Evolutionary conservation across 2,797 vertebrate species (phyloP).

Genomic region (Enteromius unitaeniatus): DNA sequence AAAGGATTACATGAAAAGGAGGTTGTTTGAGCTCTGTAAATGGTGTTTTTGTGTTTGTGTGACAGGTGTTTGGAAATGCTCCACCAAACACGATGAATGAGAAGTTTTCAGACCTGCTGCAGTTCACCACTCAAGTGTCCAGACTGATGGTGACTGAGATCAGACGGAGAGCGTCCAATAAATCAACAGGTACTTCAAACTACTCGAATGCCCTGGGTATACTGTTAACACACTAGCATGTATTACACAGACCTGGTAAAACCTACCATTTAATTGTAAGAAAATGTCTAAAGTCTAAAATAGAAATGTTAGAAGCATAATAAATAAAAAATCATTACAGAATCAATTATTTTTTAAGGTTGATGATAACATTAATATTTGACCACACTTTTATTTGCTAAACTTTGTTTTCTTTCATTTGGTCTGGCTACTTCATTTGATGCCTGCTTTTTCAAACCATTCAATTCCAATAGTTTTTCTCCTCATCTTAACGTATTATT

Average conservation of each 20-base stretch:
- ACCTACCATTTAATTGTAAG: background rate
- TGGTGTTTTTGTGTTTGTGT: slow-evolving; percentile 1
- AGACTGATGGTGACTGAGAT: slow-evolving; percentile 99
- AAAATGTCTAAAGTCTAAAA: background rate
- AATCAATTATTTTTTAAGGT: background rate
- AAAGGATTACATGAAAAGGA: background rate
- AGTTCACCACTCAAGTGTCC: slow-evolving; percentile 99
- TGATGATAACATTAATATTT: background rate
- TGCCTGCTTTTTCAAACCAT: background rate
- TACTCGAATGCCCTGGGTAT: background rate
- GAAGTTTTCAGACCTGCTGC: slow-evolving; percentile 97
- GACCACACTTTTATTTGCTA: background rate
- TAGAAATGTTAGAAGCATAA: background rate
- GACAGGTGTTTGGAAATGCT: slow-evolving; percentile 94
- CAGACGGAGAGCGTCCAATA: slow-evolving; percentile 95
- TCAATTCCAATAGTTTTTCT: background rate
- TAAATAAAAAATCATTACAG: background rate
- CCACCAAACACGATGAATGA: slow-evolving; percentile 96
- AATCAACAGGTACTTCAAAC: slow-evolving; percentile 89
- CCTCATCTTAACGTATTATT: background rate
- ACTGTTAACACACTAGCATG: background rate
- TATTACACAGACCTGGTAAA: background rate
- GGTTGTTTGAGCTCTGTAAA: background rate
- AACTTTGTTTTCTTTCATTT: background rate
- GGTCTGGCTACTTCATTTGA: background rate